phyloP scores from a whole-genome alignment of 2,888 invertebrate species.

The Oscheius sp. region DNA sequence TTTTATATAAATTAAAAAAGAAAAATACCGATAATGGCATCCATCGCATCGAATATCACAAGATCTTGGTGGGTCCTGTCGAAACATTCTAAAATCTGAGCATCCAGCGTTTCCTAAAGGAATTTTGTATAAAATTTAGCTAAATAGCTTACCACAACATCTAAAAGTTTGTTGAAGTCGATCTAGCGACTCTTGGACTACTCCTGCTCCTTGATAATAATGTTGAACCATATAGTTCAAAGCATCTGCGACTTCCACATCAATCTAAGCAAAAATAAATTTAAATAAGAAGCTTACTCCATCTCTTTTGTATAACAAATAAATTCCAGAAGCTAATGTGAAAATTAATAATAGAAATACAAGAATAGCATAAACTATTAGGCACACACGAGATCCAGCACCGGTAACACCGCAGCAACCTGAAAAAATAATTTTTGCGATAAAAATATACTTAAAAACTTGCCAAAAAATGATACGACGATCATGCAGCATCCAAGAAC shows the following conservation, averaged over 20 bases:
- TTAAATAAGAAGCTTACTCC: conserved; percentile 47
- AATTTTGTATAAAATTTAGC: not conserved
- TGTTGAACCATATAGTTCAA: conserved; percentile 70
- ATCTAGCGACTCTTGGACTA: conserved; percentile 68
- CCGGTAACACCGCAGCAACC: conserved; percentile 67
- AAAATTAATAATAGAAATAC: conserved; percentile 63
- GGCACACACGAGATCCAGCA: conserved; percentile 46
- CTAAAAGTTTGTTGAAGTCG: conserved; percentile 66
- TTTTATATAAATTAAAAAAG: not conserved
- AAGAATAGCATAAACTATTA: conserved; percentile 57
- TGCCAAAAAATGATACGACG: conserved; percentile 63
- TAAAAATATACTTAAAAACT: not conserved
- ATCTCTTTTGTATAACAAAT: conserved; percentile 65
- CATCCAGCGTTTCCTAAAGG: conserved; percentile 68
- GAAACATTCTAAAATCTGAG: conserved; percentile 66
- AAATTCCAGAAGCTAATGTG: conserved; percentile 63
- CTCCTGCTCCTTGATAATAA: conserved; percentile 68
- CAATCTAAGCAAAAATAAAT: conserved; percentile 54
- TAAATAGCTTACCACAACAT: conserved; percentile 59
- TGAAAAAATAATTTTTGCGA: conserved; percentile 17
- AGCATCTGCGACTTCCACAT: conserved; percentile 68
- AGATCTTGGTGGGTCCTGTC: conserved; percentile 66
- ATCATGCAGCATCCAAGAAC: conserved; percentile 63
- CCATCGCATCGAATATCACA: conserved; percentile 70
- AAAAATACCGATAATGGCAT: conserved; percentile 62